These are phyloP conservation scores for Cynodonichthys magdalenae DNA, from an alignment of 2,797 vertebrate genomes.

Conservation along the genomic window DNA sequence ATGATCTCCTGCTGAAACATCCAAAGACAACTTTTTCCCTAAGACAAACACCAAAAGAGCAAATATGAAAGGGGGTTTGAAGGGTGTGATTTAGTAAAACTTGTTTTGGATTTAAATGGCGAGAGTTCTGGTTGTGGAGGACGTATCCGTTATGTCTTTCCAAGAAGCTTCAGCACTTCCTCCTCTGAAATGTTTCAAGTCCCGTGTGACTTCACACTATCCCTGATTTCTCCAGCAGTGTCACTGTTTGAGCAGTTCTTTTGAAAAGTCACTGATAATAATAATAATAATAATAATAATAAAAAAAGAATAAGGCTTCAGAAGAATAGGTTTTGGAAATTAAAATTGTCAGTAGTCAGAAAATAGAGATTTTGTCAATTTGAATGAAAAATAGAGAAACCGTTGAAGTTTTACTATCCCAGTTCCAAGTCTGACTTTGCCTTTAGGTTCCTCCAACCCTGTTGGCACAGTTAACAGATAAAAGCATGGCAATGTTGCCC, in stretches of 20 bases:
- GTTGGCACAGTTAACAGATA: slow-evolving; percentile 80
- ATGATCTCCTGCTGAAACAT: slow-evolving; percentile 75
- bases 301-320: slow-evolving; percentile 78
- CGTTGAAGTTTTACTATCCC: slow-evolving; percentile 75
- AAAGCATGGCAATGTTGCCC: slow-evolving; percentile 78
- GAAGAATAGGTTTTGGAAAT: slow-evolving; percentile 78
- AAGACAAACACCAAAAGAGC: slow-evolving; percentile 61
- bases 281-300: slow-evolving; percentile 43
- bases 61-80: slow-evolving; percentile 54
- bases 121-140: slow-evolving; percentile 72
- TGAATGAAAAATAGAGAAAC: slow-evolving; percentile 83
- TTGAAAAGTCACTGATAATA: slow-evolving; percentile 78
- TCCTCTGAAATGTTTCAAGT: slow-evolving; percentile 76
- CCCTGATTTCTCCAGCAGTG: slow-evolving; percentile 83
- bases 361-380: slow-evolving; percentile 80
- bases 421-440: slow-evolving; percentile 77
- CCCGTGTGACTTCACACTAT: slow-evolving; percentile 79
- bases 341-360: slow-evolving; percentile 83
- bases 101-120: slow-evolving; percentile 64
- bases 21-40: slow-evolving; percentile 52
- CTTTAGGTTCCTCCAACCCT: slow-evolving; percentile 77
- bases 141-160: slow-evolving; percentile 67
- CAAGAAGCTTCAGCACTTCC: slow-evolving; percentile 75
- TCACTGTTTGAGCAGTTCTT: slow-evolving; percentile 79
- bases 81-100: slow-evolving; percentile 74